These are phyloP conservation scores for Poeciliopsis infans DNA, from an alignment of 2,797 vertebrate genomes.

Conservation along the genomic window DNA sequence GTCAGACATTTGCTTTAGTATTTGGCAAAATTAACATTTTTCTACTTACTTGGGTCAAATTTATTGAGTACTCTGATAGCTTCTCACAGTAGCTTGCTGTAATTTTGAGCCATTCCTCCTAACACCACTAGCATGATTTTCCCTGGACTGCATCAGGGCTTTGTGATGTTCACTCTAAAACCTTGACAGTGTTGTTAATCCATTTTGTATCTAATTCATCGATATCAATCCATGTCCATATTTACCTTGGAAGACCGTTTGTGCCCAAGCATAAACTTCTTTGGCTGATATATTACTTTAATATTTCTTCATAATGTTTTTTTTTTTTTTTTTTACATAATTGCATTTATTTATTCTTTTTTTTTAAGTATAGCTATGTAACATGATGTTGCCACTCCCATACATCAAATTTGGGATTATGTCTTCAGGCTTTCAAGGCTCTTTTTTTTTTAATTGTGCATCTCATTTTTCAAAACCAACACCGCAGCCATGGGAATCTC, in stretches of 20 bases:
- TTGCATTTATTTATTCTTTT: not conserved
- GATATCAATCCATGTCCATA: not conserved
- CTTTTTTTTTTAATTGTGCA: not conserved
- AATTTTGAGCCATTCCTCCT: not conserved
- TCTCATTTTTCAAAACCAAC: not conserved
- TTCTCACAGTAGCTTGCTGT: not conserved
- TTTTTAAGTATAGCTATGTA: not conserved
- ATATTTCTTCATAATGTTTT: not conserved
- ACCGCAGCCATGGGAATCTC: constrained; percentile 96
- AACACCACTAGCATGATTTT: not conserved
- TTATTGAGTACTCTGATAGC: not conserved
- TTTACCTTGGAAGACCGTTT: not conserved
- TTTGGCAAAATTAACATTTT: not conserved
- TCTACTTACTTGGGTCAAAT: not conserved
- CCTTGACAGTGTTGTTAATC: not conserved
- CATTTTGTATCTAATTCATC: not conserved
- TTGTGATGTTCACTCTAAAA: not conserved
- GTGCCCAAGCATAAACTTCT: not conserved
- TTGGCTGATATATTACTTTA: not conserved
- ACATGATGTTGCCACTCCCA: not conserved
- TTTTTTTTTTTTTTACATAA: not conserved
- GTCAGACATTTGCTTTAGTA: not conserved
- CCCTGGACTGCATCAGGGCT: not conserved
- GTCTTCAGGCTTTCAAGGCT: not conserved
- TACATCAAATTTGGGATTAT: not conserved